These are phyloP conservation scores for Labia minor DNA, from an alignment of 2,888 invertebrate species.

Conservation along the genomic window DNA sequence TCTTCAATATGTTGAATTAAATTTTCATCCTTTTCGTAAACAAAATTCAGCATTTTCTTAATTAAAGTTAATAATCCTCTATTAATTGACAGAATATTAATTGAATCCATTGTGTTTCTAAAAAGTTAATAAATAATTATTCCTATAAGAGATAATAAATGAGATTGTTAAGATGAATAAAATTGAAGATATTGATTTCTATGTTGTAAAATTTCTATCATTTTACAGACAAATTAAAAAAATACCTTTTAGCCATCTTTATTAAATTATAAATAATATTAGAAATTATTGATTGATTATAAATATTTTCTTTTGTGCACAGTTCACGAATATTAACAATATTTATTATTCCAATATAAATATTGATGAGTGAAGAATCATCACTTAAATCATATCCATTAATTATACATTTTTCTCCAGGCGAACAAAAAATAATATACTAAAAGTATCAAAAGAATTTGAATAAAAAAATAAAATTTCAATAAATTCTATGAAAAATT, in stretches of 20 bases:
- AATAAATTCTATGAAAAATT: constrained; percentile 20
- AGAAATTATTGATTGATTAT: not conserved
- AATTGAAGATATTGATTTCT: too few species aligned
- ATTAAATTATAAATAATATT: not conserved
- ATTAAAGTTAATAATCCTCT: constrained; percentile 1
- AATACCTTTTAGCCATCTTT: not conserved
- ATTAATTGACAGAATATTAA: not conserved
- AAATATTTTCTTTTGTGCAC: not conserved
- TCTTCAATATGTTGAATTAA: not conserved
- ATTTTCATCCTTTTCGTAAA: not conserved
- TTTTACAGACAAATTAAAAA: too few species aligned
- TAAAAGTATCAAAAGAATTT: not conserved
- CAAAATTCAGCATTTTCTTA: not conserved
- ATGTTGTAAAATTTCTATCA: too few species aligned
- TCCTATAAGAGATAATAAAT: too few species aligned
- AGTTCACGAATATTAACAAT: not conserved
- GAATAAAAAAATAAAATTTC: not conserved
- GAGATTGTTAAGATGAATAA: too few species aligned
- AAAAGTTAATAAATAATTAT: not conserved
- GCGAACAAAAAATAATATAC: not conserved
- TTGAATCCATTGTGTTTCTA: not conserved
- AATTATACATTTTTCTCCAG: not conserved
- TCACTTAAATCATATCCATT: not conserved
- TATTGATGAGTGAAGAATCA: not conserved
- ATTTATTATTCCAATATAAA: not conserved